Evolutionary conservation across 2,888 invertebrate species (phyloP).

Genomic region (Crocallis elinguaria): DNA sequence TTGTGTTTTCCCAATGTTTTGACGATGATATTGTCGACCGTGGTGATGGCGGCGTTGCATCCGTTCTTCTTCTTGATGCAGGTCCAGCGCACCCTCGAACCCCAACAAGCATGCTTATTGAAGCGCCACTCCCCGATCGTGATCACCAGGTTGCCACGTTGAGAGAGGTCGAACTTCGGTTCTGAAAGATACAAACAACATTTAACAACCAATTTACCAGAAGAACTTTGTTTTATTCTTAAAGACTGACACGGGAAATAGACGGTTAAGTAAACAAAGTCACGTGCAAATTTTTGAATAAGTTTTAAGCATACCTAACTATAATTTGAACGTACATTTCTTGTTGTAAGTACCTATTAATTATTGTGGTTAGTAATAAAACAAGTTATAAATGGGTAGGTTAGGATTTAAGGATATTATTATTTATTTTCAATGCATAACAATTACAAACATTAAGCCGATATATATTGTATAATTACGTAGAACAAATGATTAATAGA

Average conservation of each 20-base stretch:
- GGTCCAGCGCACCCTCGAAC: slow-evolving; percentile 76
- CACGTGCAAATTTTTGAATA: too few species aligned
- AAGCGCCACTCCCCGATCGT: slow-evolving; percentile 77
- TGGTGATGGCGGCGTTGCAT: slow-evolving; percentile 75
- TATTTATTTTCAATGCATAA: not conserved
- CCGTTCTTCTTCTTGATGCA: slow-evolving; percentile 81
- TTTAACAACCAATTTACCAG: not conserved
- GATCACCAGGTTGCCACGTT: slow-evolving; percentile 75
- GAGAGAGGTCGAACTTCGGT: slow-evolving; percentile 74
- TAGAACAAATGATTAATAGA: too few species aligned
- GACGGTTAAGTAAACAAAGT: too few species aligned
- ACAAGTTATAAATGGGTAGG: too few species aligned
- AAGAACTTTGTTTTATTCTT: too few species aligned
- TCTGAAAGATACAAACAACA: slow-evolving; percentile 55
- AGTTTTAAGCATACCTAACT: too few species aligned
- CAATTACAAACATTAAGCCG: not conserved
- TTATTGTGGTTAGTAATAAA: too few species aligned
- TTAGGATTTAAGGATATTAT: too few species aligned
- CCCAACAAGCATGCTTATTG: slow-evolving; percentile 78
- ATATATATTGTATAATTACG: not conserved
- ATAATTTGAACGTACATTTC: too few species aligned
- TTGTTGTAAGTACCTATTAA: too few species aligned
- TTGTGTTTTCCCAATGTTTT: slow-evolving; percentile 77
- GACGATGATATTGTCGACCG: slow-evolving; percentile 74
- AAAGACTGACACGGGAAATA: too few species aligned